Percentiles rank a stretch among this genome's conserved stretches.
Evolutionary conservation across 2,113 vertebrate genomes (phyloP).

Genomic region (Paramormyrops kingsleyae): DNA sequence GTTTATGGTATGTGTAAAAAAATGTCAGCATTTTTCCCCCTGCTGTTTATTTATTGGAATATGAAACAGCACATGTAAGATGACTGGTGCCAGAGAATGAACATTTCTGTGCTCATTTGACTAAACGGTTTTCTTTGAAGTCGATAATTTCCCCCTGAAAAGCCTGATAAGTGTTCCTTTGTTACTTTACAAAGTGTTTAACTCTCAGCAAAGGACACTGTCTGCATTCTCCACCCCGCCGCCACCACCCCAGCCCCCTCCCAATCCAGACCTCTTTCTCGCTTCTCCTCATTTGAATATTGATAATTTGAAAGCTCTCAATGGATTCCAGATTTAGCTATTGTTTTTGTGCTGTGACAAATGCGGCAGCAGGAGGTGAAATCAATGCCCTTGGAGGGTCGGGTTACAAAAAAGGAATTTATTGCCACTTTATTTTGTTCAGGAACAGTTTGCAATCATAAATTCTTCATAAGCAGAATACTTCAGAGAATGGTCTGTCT

Average conservation of each 20-base stretch:
- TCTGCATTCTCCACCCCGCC: constrained; percentile 11
- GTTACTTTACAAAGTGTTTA: constrained; percentile 16
- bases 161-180: constrained; percentile 16
- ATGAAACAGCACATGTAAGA: not conserved
- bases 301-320: constrained; percentile 76
- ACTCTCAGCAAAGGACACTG: constrained; percentile 20
- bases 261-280: constrained; percentile 43
- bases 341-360: constrained; percentile 81
- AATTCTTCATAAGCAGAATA: constrained; percentile 96
- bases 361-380: constrained; percentile 80
- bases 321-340: constrained; percentile 70
- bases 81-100: not conserved
- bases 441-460: constrained; percentile 93
- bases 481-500: constrained; percentile 90
- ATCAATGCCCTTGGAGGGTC: constrained; percentile 84
- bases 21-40: not conserved
- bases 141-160: constrained; percentile 22
- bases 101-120: constrained; percentile 18
- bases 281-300: constrained; percentile 65
- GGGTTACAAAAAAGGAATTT: constrained; percentile 83
- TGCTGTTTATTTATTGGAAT: not conserved
- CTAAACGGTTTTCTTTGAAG: constrained; percentile 25
- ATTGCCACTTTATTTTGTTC: constrained; percentile 87
- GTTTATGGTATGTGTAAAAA: not conserved
- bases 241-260: constrained; percentile 45